Conservation (phyloP, 1,140 invertebrate species). For the Caerostris darwini region DNA sequence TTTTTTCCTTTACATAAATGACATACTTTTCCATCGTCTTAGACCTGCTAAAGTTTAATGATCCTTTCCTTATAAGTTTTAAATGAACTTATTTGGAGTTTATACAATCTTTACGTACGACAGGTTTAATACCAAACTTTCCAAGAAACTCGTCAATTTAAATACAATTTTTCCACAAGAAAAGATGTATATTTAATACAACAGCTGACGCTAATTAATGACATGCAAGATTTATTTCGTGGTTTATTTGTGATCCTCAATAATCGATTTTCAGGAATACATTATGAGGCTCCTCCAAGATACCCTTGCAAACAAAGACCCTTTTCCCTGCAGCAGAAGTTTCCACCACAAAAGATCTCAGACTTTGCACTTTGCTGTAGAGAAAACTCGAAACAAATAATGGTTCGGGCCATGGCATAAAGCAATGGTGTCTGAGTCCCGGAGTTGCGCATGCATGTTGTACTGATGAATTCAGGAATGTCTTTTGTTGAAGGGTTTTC, state of each 20-base stretch:
- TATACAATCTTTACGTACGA: neutral
- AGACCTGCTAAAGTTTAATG: too few species aligned
- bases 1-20: too few species aligned
- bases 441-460: neutral
- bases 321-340: neutral
- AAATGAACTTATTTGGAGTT: neutral
- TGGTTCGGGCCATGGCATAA: neutral
- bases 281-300: too few species aligned
- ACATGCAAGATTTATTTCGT: slow-evolving; percentile 62
- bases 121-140: neutral
- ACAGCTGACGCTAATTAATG: slow-evolving; percentile 70
- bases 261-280: slow-evolving; percentile 43
- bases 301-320: slow-evolving; percentile 36
- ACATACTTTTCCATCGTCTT: too few species aligned
- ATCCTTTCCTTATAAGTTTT: too few species aligned
- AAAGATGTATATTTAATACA: slow-evolving; percentile 30
- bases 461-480: neutral
- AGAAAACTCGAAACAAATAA: too few species aligned
- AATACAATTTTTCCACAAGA: neutral
- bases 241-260: slow-evolving; percentile 21
- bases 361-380: slow-evolving; percentile 2
- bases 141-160: neutral
- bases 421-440: neutral
- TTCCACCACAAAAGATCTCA: neutral
- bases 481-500: slow-evolving; percentile 2